phyloP scores from a whole-genome alignment of 2,888 invertebrate genomes.

The Acleris laterana region DNA sequence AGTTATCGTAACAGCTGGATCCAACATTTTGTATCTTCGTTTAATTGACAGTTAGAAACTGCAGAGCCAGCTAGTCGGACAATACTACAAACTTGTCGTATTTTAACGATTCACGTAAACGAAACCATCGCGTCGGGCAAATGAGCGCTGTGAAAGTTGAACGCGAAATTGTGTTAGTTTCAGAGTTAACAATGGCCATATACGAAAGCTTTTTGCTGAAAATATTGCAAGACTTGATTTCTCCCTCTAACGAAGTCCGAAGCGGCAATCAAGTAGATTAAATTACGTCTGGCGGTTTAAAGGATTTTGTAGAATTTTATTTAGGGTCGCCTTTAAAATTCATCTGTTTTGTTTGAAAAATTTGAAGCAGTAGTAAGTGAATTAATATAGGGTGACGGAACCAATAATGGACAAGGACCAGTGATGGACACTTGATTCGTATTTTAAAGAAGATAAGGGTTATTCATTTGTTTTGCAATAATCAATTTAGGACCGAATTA shows the following conservation, averaged over 20 bases:
- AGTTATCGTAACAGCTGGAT: slow-evolving; percentile 17
- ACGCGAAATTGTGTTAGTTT: slow-evolving; percentile 22
- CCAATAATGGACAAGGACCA: too few relatives aligned
- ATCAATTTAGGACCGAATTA: too few relatives aligned
- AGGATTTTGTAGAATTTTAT: slow-evolving; percentile 26
- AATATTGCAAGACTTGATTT: slow-evolving; percentile 42
- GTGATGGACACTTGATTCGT: too few relatives aligned
- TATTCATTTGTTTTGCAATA: too few relatives aligned
- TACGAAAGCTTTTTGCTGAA: slow-evolving; percentile 32
- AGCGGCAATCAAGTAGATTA: slow-evolving; percentile 40
- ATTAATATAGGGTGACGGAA: too few relatives aligned
- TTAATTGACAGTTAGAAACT: slow-evolving; percentile 29
- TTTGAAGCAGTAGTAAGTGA: too few relatives aligned
- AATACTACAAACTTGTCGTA: slow-evolving; percentile 8
- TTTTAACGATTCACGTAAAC: slow-evolving; percentile 14
- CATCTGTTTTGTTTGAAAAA: neutral
- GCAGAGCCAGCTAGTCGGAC: slow-evolving; percentile 9
- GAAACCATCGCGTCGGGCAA: slow-evolving; percentile 2
- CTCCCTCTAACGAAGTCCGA: slow-evolving; percentile 40
- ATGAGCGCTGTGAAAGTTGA: slow-evolving; percentile 13
- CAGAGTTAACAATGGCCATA: slow-evolving; percentile 3
- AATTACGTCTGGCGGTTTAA: slow-evolving; percentile 41
- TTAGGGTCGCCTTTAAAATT: neutral
- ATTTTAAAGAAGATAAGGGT: too few relatives aligned
- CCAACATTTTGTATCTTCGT: slow-evolving; percentile 10